Evolutionary conservation across 2,113 vertebrate genomes (phyloP).

Genomic region (Oxyura jamaicensis): DNA sequence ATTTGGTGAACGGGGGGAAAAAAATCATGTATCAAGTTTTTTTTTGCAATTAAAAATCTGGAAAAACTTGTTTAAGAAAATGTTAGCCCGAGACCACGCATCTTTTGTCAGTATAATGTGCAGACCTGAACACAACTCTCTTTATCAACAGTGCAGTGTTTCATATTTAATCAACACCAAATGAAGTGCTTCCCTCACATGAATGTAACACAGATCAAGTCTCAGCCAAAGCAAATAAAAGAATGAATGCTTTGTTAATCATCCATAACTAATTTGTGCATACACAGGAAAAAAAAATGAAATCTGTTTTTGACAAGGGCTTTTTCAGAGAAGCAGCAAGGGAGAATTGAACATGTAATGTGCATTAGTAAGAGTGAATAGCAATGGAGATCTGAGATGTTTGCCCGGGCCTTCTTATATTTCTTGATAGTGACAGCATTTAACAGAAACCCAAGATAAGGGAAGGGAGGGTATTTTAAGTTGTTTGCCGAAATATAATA

Average conservation of each 20-base stretch:
- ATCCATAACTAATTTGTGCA: conserved; percentile 81
- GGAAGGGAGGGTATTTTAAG: not conserved
- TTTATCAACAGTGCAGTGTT: conserved; percentile 70
- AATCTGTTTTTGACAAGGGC: conserved; percentile 73
- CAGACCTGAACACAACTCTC: conserved; percentile 44
- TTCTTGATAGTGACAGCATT: conserved; percentile 22
- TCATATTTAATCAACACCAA: conserved; percentile 71
- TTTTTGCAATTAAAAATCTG: conserved; percentile 54
- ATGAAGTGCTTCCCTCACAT: conserved; percentile 77
- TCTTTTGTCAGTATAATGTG: conserved; percentile 57
- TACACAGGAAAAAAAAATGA: conserved; percentile 73
- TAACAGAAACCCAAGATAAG: conserved; percentile 22
- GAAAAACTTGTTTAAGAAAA: conserved; percentile 66
- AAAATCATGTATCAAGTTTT: not conserved
- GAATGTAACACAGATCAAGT: conserved; percentile 71
- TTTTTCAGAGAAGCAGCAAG: conserved; percentile 72
- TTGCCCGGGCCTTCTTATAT: not conserved
- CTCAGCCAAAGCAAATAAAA: conserved; percentile 82
- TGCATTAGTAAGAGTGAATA: conserved; percentile 32
- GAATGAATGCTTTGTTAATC: conserved; percentile 82
- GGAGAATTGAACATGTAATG: conserved; percentile 47
- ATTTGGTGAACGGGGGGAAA: not conserved
- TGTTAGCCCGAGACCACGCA: conserved; percentile 49
- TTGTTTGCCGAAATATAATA: not conserved
- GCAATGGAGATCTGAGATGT: not conserved